These are phyloP conservation scores for Aporophyla lueneburgensis DNA, from an alignment of 2,888 invertebrate genomes.

Conservation along the genomic window DNA sequence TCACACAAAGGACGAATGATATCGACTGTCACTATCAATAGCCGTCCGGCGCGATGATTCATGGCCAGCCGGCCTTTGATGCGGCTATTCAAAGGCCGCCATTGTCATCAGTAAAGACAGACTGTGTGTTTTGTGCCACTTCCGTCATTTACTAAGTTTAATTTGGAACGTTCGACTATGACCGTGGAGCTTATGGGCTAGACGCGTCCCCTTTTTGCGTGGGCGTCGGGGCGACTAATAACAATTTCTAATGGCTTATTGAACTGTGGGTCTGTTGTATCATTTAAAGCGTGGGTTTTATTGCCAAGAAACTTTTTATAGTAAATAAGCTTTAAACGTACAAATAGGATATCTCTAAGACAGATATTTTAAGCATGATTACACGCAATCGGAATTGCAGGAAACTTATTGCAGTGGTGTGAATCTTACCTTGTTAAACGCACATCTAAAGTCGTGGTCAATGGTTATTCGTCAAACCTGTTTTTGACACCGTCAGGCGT, in stretches of 20 bases:
- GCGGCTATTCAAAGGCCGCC: constrained; percentile 23
- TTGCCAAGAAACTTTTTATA: too few relatives aligned
- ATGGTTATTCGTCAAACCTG: too few relatives aligned
- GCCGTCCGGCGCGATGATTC: constrained; percentile 18
- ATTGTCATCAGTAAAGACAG: constrained; percentile 26
- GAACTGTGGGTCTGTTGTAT: neutral
- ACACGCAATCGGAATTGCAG: too few relatives aligned
- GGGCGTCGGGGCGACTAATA: neutral
- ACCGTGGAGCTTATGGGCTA: constrained; percentile 22
- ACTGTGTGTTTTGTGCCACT: constrained; percentile 13
- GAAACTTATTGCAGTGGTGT: too few relatives aligned
- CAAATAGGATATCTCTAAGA: too few relatives aligned
- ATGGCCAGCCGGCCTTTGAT: constrained; percentile 30
- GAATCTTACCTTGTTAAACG: too few relatives aligned
- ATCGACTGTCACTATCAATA: constrained; percentile 33
- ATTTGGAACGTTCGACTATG: constrained; percentile 23
- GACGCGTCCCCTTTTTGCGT: neutral
- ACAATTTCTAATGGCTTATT: neutral
- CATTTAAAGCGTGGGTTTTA: neutral
- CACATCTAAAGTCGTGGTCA: too few relatives aligned
- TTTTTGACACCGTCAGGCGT: too few relatives aligned
- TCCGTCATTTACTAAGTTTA: neutral
- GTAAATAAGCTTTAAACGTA: too few relatives aligned
- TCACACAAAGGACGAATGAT: constrained; percentile 26
- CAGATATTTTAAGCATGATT: too few relatives aligned